Conservation (phyloP, 2,888 invertebrate species). For the Drosophila pseudotalamancana region DNA sequence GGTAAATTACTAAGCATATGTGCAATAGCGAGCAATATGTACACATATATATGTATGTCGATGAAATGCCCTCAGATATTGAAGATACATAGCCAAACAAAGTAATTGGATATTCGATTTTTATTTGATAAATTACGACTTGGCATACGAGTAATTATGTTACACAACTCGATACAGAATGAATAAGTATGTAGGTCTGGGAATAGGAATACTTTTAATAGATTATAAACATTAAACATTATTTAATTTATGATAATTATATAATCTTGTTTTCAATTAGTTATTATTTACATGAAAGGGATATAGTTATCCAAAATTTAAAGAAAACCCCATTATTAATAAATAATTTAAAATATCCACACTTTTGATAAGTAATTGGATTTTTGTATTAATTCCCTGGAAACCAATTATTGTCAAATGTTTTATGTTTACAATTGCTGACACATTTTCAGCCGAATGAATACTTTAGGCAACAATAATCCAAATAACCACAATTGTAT, state of each 20-base stretch:
- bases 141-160: conserved; percentile 2
- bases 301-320: too few species aligned
- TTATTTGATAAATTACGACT: conserved; percentile 13
- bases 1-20: conserved; percentile 20
- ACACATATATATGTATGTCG: background rate
- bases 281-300: too few species aligned
- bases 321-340: too few species aligned
- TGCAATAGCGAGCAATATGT: conserved; percentile 1
- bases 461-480: conserved; percentile 1
- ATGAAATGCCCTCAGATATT: conserved; percentile 20
- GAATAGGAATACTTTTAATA: too few species aligned
- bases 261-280: too few species aligned
- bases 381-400: background rate
- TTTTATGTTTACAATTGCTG: background rate
- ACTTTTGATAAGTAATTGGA: background rate
- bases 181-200: too few species aligned
- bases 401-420: background rate
- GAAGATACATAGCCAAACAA: conserved; percentile 12
- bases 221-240: too few species aligned
- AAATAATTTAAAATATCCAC: too few species aligned
- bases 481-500: background rate
- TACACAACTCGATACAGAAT: background rate
- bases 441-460: background rate
- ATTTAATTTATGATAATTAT: too few species aligned
- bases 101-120: conserved; percentile 27